These are phyloP conservation scores for Resseliella maxima DNA, from an alignment of 2,888 invertebrate species.

Conservation along the genomic window DNA sequence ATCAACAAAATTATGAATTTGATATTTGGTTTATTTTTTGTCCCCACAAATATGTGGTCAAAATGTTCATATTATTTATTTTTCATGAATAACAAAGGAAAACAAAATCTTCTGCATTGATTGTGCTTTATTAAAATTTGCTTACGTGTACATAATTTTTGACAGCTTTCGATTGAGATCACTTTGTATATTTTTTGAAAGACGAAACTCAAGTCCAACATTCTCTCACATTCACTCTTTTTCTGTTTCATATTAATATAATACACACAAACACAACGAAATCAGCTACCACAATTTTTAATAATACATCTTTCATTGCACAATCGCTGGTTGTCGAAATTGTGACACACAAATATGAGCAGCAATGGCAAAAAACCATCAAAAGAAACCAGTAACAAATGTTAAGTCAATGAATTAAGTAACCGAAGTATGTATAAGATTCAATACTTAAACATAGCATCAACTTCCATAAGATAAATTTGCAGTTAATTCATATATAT, in stretches of 20 bases:
- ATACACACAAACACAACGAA: not conserved
- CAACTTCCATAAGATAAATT: not conserved
- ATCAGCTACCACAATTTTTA: slow-evolving; percentile 1
- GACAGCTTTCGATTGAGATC: not conserved
- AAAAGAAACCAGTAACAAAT: slow-evolving; percentile 38
- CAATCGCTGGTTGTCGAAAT: slow-evolving; percentile 36
- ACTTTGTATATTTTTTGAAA: not conserved
- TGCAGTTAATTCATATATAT: too few species aligned
- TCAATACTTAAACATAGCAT: not conserved
- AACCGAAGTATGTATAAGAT: slow-evolving; percentile 6
- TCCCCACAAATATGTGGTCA: too few species aligned
- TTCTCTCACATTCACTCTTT: not conserved
- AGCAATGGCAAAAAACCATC: not conserved
- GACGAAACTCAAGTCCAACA: not conserved
- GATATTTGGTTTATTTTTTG: too few species aligned
- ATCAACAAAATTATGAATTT: too few species aligned
- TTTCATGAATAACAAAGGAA: too few species aligned
- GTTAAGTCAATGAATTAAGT: slow-evolving; percentile 48
- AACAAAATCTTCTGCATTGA: not conserved
- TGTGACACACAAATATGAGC: slow-evolving; percentile 9
- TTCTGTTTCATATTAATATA: not conserved
- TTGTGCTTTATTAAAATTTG: not conserved
- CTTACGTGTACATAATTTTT: not conserved
- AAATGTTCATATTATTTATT: too few species aligned
- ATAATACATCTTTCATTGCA: slow-evolving; percentile 46